Evolutionary conservation across 2,797 vertebrate species (phyloP).

Genomic region (Australoheros facetus): DNA sequence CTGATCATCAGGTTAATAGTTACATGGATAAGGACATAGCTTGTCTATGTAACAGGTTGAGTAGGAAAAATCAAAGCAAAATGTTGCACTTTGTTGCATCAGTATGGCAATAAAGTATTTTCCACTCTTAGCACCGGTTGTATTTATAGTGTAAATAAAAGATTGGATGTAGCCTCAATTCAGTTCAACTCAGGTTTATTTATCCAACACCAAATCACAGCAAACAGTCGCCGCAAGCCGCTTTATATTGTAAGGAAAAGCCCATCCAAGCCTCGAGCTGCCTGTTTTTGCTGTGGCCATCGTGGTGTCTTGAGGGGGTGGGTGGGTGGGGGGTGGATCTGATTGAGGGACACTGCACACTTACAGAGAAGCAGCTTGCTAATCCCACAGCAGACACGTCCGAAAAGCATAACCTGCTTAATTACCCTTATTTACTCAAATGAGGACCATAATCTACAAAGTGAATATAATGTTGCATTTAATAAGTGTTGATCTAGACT

Average conservation of each 20-base stretch:
- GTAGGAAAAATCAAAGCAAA: background rate
- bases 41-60: background rate
- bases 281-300: background rate
- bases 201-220: no score
- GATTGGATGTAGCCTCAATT: background rate
- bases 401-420: background rate
- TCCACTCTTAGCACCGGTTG: no score
- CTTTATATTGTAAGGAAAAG: no score
- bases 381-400: background rate
- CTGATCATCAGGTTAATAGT: background rate
- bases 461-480: background rate
- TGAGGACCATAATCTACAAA: background rate
- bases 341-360: background rate
- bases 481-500: background rate
- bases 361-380: background rate
- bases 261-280: background rate
- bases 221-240: no score
- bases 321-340: background rate
- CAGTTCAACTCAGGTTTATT: no score
- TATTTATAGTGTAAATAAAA: background rate
- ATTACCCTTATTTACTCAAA: background rate
- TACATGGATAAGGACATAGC: no score
- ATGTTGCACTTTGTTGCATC: background rate
- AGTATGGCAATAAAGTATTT: no score
- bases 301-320: background rate